Conservation (phyloP, 2,888 invertebrate species). For the Mechanitis messenoides region DNA sequence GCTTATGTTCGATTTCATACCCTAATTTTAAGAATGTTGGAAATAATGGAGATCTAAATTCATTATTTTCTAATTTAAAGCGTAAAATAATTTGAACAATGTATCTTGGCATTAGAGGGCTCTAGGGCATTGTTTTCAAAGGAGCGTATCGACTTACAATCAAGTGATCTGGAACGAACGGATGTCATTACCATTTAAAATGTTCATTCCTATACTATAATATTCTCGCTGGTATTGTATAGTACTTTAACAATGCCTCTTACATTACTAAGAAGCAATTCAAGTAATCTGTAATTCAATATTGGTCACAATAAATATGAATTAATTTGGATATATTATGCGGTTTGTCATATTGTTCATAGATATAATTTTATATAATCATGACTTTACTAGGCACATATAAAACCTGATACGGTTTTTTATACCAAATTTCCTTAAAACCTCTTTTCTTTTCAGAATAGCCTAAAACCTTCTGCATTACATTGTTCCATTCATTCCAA, state of each 20-base stretch:
- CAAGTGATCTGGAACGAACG: conserved; percentile 32
- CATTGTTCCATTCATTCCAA: background rate
- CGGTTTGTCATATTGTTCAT: no score
- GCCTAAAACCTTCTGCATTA: no score
- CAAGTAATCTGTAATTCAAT: background rate
- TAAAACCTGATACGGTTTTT: no score
- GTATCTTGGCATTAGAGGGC: conserved; percentile 7
- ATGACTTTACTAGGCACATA: no score
- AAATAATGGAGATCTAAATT: background rate
- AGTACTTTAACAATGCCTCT: conserved; percentile 2
- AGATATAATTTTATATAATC: no score
- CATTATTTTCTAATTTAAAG: background rate
- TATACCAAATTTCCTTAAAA: no score
- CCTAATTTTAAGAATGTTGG: no score
- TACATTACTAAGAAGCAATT: background rate
- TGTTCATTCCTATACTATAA: conserved; percentile 12
- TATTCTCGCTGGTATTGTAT: conserved; percentile 7
- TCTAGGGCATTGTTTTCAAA: conserved; percentile 27
- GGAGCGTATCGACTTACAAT: conserved; percentile 25
- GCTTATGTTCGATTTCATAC: background rate
- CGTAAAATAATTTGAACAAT: background rate
- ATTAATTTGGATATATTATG: background rate
- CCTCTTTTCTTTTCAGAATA: no score
- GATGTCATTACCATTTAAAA: conserved; percentile 26
- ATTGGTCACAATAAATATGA: background rate